Percentiles rank a stretch among this genome's conserved stretches.
These are phyloP conservation scores for Isoperla grammatica DNA, from an alignment of 2,888 invertebrate genomes.

Conservation along the genomic window DNA sequence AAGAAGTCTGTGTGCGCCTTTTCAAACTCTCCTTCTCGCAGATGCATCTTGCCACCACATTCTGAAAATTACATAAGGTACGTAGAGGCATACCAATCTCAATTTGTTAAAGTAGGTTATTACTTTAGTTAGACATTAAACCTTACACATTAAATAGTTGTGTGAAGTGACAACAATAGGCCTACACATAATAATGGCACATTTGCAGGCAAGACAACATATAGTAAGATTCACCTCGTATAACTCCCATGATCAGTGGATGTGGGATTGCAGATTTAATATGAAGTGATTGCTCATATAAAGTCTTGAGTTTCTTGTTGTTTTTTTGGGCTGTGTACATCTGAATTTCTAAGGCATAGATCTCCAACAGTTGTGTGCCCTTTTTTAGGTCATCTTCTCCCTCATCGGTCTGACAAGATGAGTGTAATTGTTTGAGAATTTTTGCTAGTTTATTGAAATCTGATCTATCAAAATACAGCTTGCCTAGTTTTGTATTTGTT, in stretches of 20 bases:
- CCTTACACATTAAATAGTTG: not conserved
- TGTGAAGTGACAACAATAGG: not conserved
- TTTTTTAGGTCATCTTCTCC: constrained; percentile 97
- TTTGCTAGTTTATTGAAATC: constrained; percentile 93
- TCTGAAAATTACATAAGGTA: no score
- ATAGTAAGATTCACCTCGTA: constrained; percentile 61
- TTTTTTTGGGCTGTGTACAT: constrained; percentile 99
- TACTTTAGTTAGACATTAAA: constrained; percentile 14
- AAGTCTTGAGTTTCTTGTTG: constrained; percentile 92
- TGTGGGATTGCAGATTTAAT: constrained; percentile 99
- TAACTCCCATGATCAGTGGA: constrained; percentile 99
- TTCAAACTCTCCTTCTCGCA: constrained; percentile 97
- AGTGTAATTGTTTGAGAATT: constrained; percentile 94
- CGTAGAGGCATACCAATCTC: constrained; percentile 24
- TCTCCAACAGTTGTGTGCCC: constrained; percentile 95
- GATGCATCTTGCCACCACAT: constrained; percentile 99
- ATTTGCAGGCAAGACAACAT: no score
- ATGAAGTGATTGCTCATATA: constrained; percentile 97
- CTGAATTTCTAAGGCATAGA: constrained; percentile 98
- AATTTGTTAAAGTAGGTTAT: not conserved
- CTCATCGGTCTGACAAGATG: constrained; percentile 96
- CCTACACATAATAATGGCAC: no score
- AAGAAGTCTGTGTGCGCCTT: constrained; percentile 99
- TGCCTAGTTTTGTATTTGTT: constrained; percentile 98
- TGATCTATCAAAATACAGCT: constrained; percentile 93